These are phyloP conservation scores for Amphiura filiformis DNA, from an alignment of 35 echinoderm and acorn worm genomes.

Conservation along the genomic window DNA sequence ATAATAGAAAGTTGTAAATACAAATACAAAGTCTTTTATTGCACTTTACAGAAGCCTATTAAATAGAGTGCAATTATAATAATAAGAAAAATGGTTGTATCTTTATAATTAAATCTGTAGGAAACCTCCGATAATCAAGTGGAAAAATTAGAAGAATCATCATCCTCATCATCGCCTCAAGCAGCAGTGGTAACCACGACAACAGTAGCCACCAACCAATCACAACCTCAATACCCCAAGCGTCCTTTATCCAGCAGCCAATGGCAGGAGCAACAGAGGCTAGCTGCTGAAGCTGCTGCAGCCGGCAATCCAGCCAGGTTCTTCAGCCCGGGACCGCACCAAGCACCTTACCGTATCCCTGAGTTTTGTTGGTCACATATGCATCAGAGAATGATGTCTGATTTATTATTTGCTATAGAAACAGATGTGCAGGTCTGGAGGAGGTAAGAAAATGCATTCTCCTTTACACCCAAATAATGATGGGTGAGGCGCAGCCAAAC, in stretches of 20 bases:
- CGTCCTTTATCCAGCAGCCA: background rate
- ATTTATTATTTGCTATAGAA: slow-evolving; percentile 98
- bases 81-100: no score
- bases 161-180: background rate
- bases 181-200: background rate
- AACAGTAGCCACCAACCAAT: slow-evolving; percentile 4
- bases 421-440: slow-evolving; percentile 99
- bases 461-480: no score
- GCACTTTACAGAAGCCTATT: no score
- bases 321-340: slow-evolving; percentile 96
- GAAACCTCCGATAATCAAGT: background rate
- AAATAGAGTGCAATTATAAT: no score
- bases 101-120: no score
- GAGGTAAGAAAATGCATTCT: slow-evolving; percentile 68
- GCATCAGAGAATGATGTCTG: slow-evolving; percentile 99
- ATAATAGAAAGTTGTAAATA: no score
- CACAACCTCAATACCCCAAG: background rate
- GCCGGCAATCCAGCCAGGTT: slow-evolving; percentile 30
- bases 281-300: background rate
- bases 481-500: no score
- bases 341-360: slow-evolving; percentile 94
- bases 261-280: background rate
- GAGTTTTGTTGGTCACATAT: slow-evolving; percentile 96
- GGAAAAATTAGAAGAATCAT: background rate
- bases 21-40: no score